Evolutionary conservation across 2,888 invertebrate genomes (phyloP).

Genomic region (Synergus japonicus): DNA sequence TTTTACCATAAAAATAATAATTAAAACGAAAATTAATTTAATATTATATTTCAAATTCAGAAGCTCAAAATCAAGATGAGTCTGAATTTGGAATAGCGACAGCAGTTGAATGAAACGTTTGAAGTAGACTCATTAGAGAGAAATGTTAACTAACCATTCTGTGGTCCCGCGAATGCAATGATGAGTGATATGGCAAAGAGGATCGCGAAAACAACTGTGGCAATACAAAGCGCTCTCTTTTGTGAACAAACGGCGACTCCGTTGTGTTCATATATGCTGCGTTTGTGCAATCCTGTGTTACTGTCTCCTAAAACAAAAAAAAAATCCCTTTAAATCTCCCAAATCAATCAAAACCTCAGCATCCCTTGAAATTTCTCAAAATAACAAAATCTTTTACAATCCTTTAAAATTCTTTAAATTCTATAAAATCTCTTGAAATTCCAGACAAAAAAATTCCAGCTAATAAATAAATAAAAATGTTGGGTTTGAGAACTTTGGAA

Average conservation of each 20-base stretch:
- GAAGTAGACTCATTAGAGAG: background rate
- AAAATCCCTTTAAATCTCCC: too few species aligned
- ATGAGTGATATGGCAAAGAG: slow-evolving; percentile 91
- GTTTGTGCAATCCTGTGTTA: slow-evolving; percentile 82
- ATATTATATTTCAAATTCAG: background rate
- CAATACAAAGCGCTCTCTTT: slow-evolving; percentile 89
- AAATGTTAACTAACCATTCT: slow-evolving; percentile 82
- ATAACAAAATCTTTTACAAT: too few species aligned
- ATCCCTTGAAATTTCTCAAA: too few species aligned
- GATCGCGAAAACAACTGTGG: slow-evolving; percentile 87
- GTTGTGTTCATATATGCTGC: slow-evolving; percentile 85
- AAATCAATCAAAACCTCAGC: too few species aligned
- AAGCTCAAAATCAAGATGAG: background rate
- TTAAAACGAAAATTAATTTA: too few species aligned
- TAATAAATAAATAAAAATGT: too few species aligned
- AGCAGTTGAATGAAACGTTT: background rate
- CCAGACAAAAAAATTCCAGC: too few species aligned
- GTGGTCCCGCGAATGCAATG: slow-evolving; percentile 93
- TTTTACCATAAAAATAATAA: too few species aligned
- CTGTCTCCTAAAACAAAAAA: slow-evolving; percentile 81
- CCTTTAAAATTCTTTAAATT: too few species aligned
- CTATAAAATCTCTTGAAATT: too few species aligned
- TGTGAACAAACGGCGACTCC: slow-evolving; percentile 93
- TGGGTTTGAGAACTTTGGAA: too few species aligned
- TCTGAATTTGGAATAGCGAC: background rate